These are phyloP conservation scores for Natrix natrix DNA, from an alignment of 2,797 vertebrate species.

Conservation along the genomic window DNA sequence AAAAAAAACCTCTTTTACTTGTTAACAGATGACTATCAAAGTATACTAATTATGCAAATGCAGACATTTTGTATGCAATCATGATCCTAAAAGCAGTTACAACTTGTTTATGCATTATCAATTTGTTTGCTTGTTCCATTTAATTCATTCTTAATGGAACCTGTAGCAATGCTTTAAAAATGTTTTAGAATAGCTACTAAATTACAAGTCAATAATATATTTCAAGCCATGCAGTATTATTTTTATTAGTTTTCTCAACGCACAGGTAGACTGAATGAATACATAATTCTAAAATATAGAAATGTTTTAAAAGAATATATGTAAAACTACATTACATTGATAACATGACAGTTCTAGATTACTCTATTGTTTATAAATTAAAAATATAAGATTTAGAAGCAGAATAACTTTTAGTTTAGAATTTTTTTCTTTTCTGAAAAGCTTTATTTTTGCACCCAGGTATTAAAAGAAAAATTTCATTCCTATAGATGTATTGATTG, in stretches of 20 bases:
- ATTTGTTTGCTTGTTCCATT: constrained; percentile 72
- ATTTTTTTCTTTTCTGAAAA: constrained; percentile 37
- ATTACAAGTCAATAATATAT: constrained; percentile 4
- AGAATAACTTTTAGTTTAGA: constrained; percentile 36
- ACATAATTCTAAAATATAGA: neutral
- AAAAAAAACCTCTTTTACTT: constrained; percentile 68
- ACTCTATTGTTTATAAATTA: constrained; percentile 21
- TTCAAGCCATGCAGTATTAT: neutral
- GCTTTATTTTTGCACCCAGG: constrained; percentile 31
- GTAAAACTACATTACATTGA: constrained; percentile 8
- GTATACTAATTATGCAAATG: constrained; percentile 68
- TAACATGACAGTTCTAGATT: neutral
- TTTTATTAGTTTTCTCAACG: neutral
- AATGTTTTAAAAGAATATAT: neutral
- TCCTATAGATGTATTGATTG: constrained; percentile 22
- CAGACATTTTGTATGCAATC: constrained; percentile 65
- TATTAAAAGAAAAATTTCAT: constrained; percentile 33
- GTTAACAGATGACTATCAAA: constrained; percentile 77
- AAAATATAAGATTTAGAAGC: neutral
- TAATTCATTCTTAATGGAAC: constrained; percentile 71
- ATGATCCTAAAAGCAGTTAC: constrained; percentile 66
- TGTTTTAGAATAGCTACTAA: constrained; percentile 32
- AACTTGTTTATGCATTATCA: constrained; percentile 62
- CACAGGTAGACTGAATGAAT: constrained; percentile 1
- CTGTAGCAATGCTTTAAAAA: constrained; percentile 62